Evolutionary conservation across 2,113 vertebrate genomes (phyloP), one percentile per base, ranked within the genome.

Genomic region (Chelonoidis abingdonii): DNA sequence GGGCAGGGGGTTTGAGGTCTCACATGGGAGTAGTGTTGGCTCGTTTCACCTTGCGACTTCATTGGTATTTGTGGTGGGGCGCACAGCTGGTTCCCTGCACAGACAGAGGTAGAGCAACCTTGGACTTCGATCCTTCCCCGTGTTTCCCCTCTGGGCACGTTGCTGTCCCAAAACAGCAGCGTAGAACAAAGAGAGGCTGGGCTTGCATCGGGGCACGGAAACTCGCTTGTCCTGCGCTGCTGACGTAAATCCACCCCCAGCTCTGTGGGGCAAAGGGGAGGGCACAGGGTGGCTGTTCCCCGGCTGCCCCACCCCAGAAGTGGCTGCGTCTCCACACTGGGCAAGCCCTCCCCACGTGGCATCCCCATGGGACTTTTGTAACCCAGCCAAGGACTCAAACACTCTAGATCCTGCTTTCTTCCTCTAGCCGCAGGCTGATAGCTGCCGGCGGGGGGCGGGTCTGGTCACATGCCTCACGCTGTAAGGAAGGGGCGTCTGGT

Each of bases 151-250:
- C 65, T 10, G 14, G 16, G 16, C 62, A 19, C 6, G 3, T 65
- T n/a, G 35, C 62, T 2, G 31, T 17, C 31, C 16, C 62, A 8
- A 69, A 69, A 69, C 62, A 8, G 4, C 62, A 72, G n/a, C 5
- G 19, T 10, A 38, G 65, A 72, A 69, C 62, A 69, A 19, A 35
- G 31, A 65, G 31, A 69, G 62, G 62, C 14, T 21, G 62, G 35
- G 62, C 35, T n/a, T 69, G 35, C 35, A 3, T 2, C 35, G 10
- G 17, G 14, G 8, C 16, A 21, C 1, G 2, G 2, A 69, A 35
- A 62, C 6, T 16, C 21, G 62, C 59, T 62, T 2, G 12, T 62
- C 59, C 13, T 31, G 29, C 27, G 2, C 35, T n/a, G 35, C 16
- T n/a, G 16, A 17, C 17, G 65, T 72, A 72, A 72, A 72, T 72